Evolutionary conservation across 2,888 invertebrate genomes (phyloP).

Genomic region (Lochmaea capreae): DNA sequence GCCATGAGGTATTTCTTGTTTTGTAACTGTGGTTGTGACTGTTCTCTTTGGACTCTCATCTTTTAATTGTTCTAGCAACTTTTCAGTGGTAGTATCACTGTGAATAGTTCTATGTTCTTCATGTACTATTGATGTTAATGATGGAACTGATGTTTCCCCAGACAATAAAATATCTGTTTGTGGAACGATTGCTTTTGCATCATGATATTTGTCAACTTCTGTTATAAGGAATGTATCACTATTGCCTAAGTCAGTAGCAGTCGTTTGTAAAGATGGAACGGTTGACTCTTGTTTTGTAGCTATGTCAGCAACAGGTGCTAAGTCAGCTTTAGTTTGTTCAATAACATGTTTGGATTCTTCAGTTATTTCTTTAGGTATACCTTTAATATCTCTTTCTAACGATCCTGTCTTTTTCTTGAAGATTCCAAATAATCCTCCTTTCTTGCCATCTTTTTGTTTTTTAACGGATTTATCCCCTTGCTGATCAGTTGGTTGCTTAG

Average conservation of each 20-base stretch:
- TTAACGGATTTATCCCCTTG: conserved; percentile 2
- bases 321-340: conserved; percentile 30
- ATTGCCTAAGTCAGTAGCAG: conserved; percentile 31
- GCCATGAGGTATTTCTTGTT: conserved; percentile 41
- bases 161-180: conserved; percentile 6
- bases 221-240: conserved; percentile 46
- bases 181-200: conserved; percentile 41
- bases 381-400: conserved; percentile 39
- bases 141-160: background rate
- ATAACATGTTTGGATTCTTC: conserved; percentile 39
- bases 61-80: conserved; percentile 1
- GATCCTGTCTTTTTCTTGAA: conserved; percentile 46
- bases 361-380: conserved; percentile 18
- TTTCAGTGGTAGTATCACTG: background rate
- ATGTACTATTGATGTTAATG: background rate
- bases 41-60: conserved; percentile 38
- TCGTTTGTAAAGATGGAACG: background rate
- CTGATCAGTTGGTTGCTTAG: background rate
- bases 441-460: conserved; percentile 33
- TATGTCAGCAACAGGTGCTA: background rate
- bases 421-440: conserved; percentile 36
- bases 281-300: background rate
- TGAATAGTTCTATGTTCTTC: no score
- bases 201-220: conserved; percentile 50
- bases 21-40: conserved; percentile 39